Evolutionary conservation across 2,113 vertebrate genomes (phyloP), one percentile per base, ranked within the genome.

Genomic region (Maccullochella peelii): DNA sequence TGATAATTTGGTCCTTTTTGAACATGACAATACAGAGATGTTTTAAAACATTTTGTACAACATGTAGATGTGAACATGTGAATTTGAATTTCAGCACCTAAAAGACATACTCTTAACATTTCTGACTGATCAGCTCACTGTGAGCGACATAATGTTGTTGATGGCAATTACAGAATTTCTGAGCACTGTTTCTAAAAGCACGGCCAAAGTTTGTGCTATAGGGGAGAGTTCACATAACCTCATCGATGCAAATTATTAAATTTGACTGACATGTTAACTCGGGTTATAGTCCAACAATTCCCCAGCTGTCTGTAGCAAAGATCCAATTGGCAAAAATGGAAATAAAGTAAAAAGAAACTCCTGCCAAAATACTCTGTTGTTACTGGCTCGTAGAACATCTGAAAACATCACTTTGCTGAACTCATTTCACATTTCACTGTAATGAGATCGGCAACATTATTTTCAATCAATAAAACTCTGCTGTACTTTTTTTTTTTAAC

Each of bases 181-280:
- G 50, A 49, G 52, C 21, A 16, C 23, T 4, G 63, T 72, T 75
- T 77, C 68, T 65, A 59, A 65, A 75, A 47, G 81, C 63, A 66
- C 38, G 68, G 70, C 67, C 68, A 80, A 33, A 77, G 57, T 83
- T 90, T 88, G 66, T 63, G 73, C 81, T 78, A 80, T 65, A 11
- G 72, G 68, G 81, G 73, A 86, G 86, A 89, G 92, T 92, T 94
- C 90, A 89, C 90, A 88, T 87, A 84, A 91, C 83, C 86, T 78
- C 87, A 70, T 40, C 30, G 49, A 88, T 85, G 84, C 82, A 86
- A 89, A 90, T 93, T 77, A 92, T 87, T 80, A 77, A 80, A 91
- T 86, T 80, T 90, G 91, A 93, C 85, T 91, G 91, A 89, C 91
- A 89, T 69, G 89, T 87, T 87, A 88, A 84, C 92, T 91, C 52